Base-by-base conservation (phyloP, 2,113 vertebrate species). In the Chlamydotis undulata region DNA sequence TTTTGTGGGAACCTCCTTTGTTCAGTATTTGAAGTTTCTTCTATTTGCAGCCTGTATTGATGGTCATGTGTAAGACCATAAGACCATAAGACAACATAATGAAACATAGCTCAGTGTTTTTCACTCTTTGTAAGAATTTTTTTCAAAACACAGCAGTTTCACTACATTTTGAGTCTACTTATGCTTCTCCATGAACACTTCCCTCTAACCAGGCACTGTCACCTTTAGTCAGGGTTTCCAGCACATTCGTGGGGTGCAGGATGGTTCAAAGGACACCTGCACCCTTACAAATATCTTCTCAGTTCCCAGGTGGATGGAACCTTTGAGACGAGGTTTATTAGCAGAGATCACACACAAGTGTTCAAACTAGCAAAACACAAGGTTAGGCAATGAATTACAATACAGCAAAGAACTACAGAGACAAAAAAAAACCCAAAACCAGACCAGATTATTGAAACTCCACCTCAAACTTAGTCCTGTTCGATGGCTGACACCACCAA, bases 401-500 rank as follows among this genome's bases (percentile, higher is more conserved):
- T 73, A 1, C 14, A 65, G 2, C 10, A 59, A 91, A 86, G 28
- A 59, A 23, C 28, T 26, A 31, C 37, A 71, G 43, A 74, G 19
- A 24, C 4, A 17, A 39, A 9, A 49, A 49, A 8, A 60, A 18
- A 37, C 7, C 37, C 41, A n/a, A 21, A 3, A 57, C 8, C 10
- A 25, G 16, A 15, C 3, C 10, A 68, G 39, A 53, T 43, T 39
- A 31, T 7, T 56, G 33, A 31, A 82, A 41, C 2, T 35, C 39
- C 19, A 23, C 31, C 16, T 63, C 67, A 71, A 12, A 35, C 3
- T 19, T 8, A 22, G 29, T 57, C 13, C 33, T 14, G 2, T 19
- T 68, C 0, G 0, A 3, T 65, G 63, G 6, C 14, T 47, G 64
- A 28, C 35, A 73, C 5, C 4, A 24, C 3, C 0, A 13, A 41